Base-by-base conservation (phyloP, 2,113 vertebrate species). In the Stercorarius parasiticus region DNA sequence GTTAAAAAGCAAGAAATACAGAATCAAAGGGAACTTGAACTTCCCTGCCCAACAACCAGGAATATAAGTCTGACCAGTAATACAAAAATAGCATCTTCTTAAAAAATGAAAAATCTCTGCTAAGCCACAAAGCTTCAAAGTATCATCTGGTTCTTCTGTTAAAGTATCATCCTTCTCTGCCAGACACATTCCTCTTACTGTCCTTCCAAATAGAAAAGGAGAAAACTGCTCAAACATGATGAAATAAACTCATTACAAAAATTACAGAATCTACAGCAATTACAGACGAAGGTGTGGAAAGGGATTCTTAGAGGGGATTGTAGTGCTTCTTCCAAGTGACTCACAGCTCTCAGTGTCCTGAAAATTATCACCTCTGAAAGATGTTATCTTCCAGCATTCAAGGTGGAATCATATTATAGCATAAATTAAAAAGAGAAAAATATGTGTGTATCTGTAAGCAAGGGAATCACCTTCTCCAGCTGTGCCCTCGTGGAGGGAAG, bases 101-200 rank as follows among this genome's bases (percentile, higher is more conserved):
- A 79, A 88, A 94, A 97, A 97, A 96, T 87, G 80, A 98, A 97
- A 95, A 98, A 97, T 96, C 87, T 92, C 73, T 80, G 72, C 92
- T 97, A 98, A 98, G 81, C 97, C 98, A 96, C 98, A 98, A 96
- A 95, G 50, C 79, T 97, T 95, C 94, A 93, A 97, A 98, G 92
- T 88, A 97, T 97, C 88, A 86, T 97, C 93, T 96, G 79, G 76
- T 97, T 95, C 95, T 96, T 96, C 94, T 97, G 70, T 85, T 92
- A 95, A 97, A 96, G 62, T 88, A 95, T 80, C 80, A 90, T 87
- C 66, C 64, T 36, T 26, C 78, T 73, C 65, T 86, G 95, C 79
- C 97, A 97, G 95, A 87, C 67, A 34, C 50, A 85, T 96, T 94
- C 71, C 88, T 93, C 85, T 49, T 93, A 21, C 83, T 62, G 45